Evolutionary conservation across 2,888 invertebrate genomes (phyloP).

Genomic region (Euplexia lucipara): DNA sequence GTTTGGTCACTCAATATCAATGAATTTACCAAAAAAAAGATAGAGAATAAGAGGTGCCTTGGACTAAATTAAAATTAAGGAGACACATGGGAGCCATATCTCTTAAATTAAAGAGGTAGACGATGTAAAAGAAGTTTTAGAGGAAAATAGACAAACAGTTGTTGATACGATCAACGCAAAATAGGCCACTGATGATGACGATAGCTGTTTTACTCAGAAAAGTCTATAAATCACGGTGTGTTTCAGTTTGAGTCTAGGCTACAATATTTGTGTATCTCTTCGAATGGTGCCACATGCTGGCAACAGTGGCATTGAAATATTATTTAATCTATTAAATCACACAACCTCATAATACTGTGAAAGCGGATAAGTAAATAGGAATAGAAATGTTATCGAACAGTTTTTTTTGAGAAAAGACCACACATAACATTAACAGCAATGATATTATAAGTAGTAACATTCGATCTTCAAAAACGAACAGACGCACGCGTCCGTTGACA

Average conservation of each 20-base stretch:
- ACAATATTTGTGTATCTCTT: constrained; percentile 39
- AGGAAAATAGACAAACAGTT: constrained; percentile 48
- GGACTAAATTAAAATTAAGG: constrained; percentile 21
- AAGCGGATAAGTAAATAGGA: constrained; percentile 14
- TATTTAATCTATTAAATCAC: constrained; percentile 56
- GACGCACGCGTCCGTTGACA: no score
- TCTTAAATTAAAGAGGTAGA: constrained; percentile 19
- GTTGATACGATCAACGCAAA: constrained; percentile 44
- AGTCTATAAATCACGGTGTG: constrained; percentile 49
- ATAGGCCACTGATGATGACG: constrained; percentile 59
- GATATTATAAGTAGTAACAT: no score
- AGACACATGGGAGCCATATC: constrained; percentile 22
- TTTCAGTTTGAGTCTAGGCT: constrained; percentile 44
- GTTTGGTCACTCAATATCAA: background rate
- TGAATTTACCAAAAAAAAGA: constrained; percentile 10
- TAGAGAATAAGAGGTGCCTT: constrained; percentile 13
- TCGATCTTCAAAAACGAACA: no score
- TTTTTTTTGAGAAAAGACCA: no score
- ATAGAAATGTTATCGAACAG: constrained; percentile 8
- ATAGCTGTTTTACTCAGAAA: constrained; percentile 57
- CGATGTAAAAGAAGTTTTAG: constrained; percentile 30
- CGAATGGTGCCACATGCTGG: constrained; percentile 46
- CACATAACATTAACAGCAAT: no score
- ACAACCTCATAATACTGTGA: constrained; percentile 21
- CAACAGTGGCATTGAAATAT: constrained; percentile 48